phyloP scores from a whole-genome alignment of 2,888 invertebrate species.

The Catocala sponsa region DNA sequence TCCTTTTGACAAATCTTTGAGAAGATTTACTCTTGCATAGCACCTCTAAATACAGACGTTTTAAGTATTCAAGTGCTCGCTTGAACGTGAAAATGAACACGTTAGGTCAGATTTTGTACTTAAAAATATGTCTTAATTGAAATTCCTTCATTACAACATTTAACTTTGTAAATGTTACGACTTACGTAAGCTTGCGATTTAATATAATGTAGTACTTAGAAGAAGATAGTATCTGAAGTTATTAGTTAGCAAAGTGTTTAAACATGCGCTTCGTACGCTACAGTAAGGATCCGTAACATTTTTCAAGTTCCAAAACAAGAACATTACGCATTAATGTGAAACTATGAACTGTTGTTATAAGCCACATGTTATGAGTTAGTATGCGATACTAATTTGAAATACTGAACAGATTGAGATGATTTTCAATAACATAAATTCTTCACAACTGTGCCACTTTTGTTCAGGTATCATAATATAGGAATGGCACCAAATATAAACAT shows the following conservation, averaged over 20 bases:
- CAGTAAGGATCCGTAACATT: slow-evolving; percentile 6
- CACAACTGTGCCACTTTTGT: too few species aligned
- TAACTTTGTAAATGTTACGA: not conserved
- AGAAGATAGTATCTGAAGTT: not conserved
- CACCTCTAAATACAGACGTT: slow-evolving; percentile 42
- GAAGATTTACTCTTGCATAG: slow-evolving; percentile 42
- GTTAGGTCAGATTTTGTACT: slow-evolving; percentile 19
- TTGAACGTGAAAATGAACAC: slow-evolving; percentile 27
- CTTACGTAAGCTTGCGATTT: not conserved
- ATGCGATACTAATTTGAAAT: too few species aligned
- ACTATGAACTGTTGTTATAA: not conserved
- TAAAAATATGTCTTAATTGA: slow-evolving; percentile 14
- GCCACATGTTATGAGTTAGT: not conserved
- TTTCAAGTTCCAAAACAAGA: slow-evolving; percentile 5
- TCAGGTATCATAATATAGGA: too few species aligned
- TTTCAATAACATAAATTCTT: too few species aligned
- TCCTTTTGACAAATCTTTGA: slow-evolving; percentile 54
- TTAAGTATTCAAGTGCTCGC: slow-evolving; percentile 34
- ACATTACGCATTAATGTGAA: not conserved
- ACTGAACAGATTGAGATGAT: too few species aligned
- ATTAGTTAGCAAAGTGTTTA: not conserved
- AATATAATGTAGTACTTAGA: slow-evolving; percentile 1
- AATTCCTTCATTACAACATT: slow-evolving; percentile 11
- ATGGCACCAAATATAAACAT: too few species aligned
- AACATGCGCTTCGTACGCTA: not conserved